Conservation (phyloP, 1,140 invertebrate species). For the Drosophila kikkawai region DNA sequence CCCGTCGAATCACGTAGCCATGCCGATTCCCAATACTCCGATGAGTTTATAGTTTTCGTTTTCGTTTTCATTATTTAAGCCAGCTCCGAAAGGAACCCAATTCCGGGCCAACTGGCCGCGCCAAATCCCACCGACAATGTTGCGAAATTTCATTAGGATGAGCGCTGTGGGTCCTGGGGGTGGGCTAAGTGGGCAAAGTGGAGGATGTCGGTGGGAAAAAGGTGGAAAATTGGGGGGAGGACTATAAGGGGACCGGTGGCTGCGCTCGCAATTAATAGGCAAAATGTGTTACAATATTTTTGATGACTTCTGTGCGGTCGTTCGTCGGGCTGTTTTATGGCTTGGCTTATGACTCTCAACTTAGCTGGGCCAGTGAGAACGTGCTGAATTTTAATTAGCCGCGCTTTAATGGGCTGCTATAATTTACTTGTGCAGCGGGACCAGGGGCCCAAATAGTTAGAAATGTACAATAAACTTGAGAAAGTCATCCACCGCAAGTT, state of each 20-base stretch:
- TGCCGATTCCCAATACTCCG: conserved; percentile 62
- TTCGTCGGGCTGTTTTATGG: conserved; percentile 70
- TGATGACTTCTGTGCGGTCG: conserved; percentile 66
- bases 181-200: conserved; percentile 1
- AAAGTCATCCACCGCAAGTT: neutral
- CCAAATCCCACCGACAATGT: conserved; percentile 51
- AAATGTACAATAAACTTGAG: conserved; percentile 15
- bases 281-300: conserved; percentile 81
- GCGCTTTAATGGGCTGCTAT: conserved; percentile 61
- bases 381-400: conserved; percentile 80
- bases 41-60: conserved; percentile 71
- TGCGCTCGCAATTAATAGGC: conserved; percentile 69
- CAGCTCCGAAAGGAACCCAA: conserved; percentile 8
- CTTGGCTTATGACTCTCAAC: conserved; percentile 62
- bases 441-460: conserved; percentile 5
- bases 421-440: conserved; percentile 47
- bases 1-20: conserved; percentile 46
- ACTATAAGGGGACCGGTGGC: conserved; percentile 15
- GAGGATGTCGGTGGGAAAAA: conserved; percentile 12
- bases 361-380: conserved; percentile 31
- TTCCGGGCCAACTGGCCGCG: conserved; percentile 15
- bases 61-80: conserved; percentile 59
- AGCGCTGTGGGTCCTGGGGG: conserved; percentile 2
- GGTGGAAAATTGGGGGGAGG: conserved; percentile 26
- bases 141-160: conserved; percentile 66